These are phyloP conservation scores for Apteryx mantelli DNA, from an alignment of 2,113 vertebrate species.

Conservation along the genomic window DNA sequence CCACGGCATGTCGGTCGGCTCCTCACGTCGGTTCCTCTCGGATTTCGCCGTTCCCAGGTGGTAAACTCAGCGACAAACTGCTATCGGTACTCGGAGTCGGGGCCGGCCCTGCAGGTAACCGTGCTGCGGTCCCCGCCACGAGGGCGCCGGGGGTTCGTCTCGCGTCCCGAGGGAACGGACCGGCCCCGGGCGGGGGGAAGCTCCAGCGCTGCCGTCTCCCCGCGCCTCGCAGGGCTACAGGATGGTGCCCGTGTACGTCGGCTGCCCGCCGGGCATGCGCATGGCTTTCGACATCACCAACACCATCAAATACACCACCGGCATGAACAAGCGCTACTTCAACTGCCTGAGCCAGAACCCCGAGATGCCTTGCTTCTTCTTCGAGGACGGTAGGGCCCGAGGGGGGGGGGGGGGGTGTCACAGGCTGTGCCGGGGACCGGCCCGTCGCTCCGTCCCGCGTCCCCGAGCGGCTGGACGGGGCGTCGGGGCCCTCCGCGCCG, in stretches of 20 bases:
- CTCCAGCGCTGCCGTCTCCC: not conserved
- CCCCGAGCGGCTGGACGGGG: too few species aligned
- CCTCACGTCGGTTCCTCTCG: too few species aligned
- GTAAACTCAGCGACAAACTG: not conserved
- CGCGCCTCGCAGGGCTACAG: not conserved
- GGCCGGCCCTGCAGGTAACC: not conserved
- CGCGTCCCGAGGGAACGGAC: too few species aligned
- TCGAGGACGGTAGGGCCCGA: constrained; percentile 43
- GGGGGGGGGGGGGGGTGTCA: too few species aligned
- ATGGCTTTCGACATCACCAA: constrained; percentile 69
- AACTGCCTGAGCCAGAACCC: constrained; percentile 22
- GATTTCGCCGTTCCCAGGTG: not conserved
- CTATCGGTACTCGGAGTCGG: not conserved
- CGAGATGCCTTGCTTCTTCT: constrained; percentile 73
- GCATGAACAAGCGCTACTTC: constrained; percentile 58
- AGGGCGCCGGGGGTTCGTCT: too few species aligned
- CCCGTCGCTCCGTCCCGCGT: not conserved
- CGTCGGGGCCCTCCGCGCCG: too few species aligned
- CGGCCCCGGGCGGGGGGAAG: too few species aligned
- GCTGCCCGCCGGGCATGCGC: constrained; percentile 69
- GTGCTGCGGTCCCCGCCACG: too few species aligned
- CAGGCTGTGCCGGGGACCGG: too few species aligned
- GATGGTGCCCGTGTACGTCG: constrained; percentile 29
- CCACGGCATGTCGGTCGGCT: too few species aligned
- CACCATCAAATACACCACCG: not conserved